Base-by-base conservation (phyloP, 2,797 vertebrate genomes). In the Telmatherina bonti region DNA sequence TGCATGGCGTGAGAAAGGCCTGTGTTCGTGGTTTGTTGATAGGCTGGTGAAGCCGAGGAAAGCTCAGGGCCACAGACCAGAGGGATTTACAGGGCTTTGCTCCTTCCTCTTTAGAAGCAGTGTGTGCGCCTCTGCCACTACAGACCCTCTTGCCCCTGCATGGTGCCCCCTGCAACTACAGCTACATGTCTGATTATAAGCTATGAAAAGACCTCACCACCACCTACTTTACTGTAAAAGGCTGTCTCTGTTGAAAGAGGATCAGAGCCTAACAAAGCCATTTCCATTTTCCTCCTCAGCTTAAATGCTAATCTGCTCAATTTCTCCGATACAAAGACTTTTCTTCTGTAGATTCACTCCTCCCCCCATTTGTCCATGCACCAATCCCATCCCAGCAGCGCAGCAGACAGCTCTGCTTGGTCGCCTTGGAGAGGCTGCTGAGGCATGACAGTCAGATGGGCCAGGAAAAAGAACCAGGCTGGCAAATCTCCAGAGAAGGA, bases 71-170 rank as follows among this genome's bases (percentile, higher is more conserved):
- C 83, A 41, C 82, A 87, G 87, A 90, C 84, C 86, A 74, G 81
- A 76, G 84, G 88, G 89, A 91, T 92, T 92, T 90, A 90, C 81
- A 63, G 84, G 87, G 90, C 90, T 92, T 91, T 93, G 88, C 89
- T 91, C 80, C 90, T 92, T 92, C 90, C 92, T 92, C 92, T 92
- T 79, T 85, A 70, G 84, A 88, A 67, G 83, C 81, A 79, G 85
- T 56, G 41, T 78, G 81, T 89, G 82, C 82, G 70, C 84, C 83
- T 49, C 64, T 70, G 64, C 71, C 74, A 71, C 78, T 78, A 30
- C 81, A 83, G 83, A 75, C 78, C 78, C 67, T 80, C 83, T 73
- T 70, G 59, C 59, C 86, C 86, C 78, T 72, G 68, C 74, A 68
- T 64, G 67, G 71, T 82, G 71, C 76, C 86, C 85, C 88, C 70